Percentiles rank a stretch among this genome's conserved stretches.
These are phyloP conservation scores for Aspidiotus destructor DNA, from an alignment of 2,888 invertebrate genomes.

Conservation along the genomic window DNA sequence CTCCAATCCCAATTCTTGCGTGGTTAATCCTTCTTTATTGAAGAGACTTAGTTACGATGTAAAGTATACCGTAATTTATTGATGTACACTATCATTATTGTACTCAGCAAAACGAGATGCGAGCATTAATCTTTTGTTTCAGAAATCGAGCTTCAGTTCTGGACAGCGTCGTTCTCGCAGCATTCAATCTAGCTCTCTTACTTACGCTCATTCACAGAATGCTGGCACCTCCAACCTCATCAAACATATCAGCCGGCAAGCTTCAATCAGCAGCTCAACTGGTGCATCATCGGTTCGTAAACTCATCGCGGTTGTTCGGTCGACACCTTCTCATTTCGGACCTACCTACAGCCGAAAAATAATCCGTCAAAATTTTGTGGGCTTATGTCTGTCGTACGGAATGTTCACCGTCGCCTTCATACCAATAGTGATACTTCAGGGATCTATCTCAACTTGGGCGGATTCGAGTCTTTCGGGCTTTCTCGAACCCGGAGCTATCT, in stretches of 20 bases:
- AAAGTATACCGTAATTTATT: not conserved
- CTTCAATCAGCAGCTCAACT: conserved; percentile 62
- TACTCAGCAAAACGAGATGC: too few relatives aligned
- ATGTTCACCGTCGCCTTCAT: conserved; percentile 56
- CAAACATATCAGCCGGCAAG: conserved; percentile 43
- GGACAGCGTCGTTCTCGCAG: conserved; percentile 19
- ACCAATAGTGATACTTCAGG: conserved; percentile 52
- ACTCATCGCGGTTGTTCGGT: conserved; percentile 51
- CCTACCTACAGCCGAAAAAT: conserved; percentile 40
- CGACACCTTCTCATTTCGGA: conserved; percentile 40
- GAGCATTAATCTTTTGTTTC: not conserved
- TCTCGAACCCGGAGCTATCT: conserved; percentile 43
- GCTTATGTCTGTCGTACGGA: conserved; percentile 48
- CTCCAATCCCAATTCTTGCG: conserved; percentile 23
- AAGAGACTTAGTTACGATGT: conserved; percentile 19
- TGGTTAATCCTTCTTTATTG: conserved; percentile 3
- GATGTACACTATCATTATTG: too few relatives aligned
- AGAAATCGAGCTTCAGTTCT: conserved; percentile 19
- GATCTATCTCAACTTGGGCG: conserved; percentile 46
- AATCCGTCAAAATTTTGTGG: conserved; percentile 42
- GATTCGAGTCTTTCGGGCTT: not conserved
- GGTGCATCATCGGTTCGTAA: conserved; percentile 68
- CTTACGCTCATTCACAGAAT: conserved; percentile 47
- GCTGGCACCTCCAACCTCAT: conserved; percentile 39
- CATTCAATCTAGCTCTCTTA: conserved; percentile 42